phyloP scores from a whole-genome alignment of 2,888 invertebrate species.

The Stenoptilia bipunctidactyla region DNA sequence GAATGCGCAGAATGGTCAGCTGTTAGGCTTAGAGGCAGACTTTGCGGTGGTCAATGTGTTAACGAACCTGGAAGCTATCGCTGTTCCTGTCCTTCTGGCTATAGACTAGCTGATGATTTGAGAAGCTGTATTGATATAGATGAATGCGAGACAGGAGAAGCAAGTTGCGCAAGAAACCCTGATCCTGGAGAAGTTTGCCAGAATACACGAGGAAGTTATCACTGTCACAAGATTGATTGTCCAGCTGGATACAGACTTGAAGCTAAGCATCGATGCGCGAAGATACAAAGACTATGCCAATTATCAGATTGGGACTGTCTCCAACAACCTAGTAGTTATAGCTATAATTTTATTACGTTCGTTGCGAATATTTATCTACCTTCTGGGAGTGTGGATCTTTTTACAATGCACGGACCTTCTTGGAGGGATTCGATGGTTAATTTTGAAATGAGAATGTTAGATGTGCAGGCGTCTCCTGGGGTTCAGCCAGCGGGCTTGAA shows the following conservation, averaged over 20 bases:
- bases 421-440: constrained; percentile 79
- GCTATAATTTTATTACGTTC: constrained; percentile 94
- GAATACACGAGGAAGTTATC: constrained; percentile 89
- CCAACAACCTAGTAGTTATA: constrained; percentile 86
- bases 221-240: constrained; percentile 89
- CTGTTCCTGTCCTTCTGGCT: constrained; percentile 89
- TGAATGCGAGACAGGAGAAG: constrained; percentile 83
- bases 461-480: constrained; percentile 74
- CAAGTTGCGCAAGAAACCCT: constrained; percentile 77
- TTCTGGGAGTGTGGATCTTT: constrained; percentile 75
- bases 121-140: constrained; percentile 85
- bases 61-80: constrained; percentile 92
- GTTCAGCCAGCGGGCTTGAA: constrained; percentile 66
- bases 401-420: constrained; percentile 89
- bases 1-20: constrained; percentile 71
- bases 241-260: constrained; percentile 88
- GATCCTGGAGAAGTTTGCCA: constrained; percentile 85
- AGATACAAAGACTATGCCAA: constrained; percentile 78
- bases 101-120: constrained; percentile 79
- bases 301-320: constrained; percentile 81
- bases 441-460: constrained; percentile 81
- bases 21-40: constrained; percentile 68
- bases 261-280: constrained; percentile 89
- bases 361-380: constrained; percentile 86
- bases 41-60: constrained; percentile 89